Conservation (phyloP, 1,140 invertebrate genomes). For the Marisa cornuarietis region DNA sequence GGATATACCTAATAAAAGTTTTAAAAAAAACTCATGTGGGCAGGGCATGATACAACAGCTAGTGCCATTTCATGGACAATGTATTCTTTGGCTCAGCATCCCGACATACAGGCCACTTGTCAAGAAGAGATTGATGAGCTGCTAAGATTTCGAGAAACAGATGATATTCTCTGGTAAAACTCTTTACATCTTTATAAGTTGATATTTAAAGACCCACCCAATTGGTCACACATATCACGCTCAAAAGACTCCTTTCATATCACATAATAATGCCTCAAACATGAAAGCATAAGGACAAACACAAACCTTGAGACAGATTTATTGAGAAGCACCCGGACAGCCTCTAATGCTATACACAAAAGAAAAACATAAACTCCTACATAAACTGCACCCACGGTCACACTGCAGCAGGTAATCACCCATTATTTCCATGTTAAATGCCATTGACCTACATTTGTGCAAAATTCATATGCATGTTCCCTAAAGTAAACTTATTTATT, state of each 20-base stretch:
- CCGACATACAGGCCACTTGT: slow-evolving; percentile 79
- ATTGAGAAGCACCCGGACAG: too few species aligned
- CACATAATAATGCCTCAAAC: neutral
- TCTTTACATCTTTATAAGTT: neutral
- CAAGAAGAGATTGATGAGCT: slow-evolving; percentile 82
- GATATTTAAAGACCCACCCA: neutral
- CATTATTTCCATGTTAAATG: too few species aligned
- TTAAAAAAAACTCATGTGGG: neutral
- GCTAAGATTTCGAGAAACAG: slow-evolving; percentile 69
- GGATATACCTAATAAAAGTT: neutral
- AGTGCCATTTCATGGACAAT: slow-evolving; percentile 76
- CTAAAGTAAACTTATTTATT: too few species aligned
- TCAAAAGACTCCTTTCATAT: neutral
- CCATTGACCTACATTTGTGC: too few species aligned
- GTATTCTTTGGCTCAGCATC: slow-evolving; percentile 79
- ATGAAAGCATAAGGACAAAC: neutral
- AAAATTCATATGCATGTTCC: neutral
- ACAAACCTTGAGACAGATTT: neutral
- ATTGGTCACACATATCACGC: neutral
- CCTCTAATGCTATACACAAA: too few species aligned
- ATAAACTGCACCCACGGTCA: neutral
- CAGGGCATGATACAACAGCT: slow-evolving; percentile 59
- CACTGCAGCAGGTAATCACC: too few species aligned
- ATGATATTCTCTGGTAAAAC: slow-evolving; percentile 38
- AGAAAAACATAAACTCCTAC: too few species aligned